Conservation (phyloP, 2,797 vertebrate genomes). For the Pitangus sulphuratus region DNA sequence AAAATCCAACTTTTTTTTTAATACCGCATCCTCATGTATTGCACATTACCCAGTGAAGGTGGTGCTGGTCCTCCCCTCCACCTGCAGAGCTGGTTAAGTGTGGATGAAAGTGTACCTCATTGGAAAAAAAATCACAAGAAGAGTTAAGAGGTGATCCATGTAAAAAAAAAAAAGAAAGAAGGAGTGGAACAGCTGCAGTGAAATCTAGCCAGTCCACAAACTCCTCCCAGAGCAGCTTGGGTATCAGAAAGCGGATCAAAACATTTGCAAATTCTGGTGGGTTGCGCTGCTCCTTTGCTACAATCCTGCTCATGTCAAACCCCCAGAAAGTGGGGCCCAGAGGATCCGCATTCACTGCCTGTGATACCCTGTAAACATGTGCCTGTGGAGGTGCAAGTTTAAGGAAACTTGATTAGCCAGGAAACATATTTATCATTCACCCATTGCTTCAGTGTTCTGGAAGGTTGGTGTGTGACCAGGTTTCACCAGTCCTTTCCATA, state of each 20-base stretch:
- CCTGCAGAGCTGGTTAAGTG: neutral
- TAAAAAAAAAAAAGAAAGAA: neutral
- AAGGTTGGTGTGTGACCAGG: neutral
- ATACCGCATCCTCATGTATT: neutral
- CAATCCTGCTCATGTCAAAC: accelerated
- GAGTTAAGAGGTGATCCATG: neutral
- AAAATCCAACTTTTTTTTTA: neutral
- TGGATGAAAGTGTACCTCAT: neutral
- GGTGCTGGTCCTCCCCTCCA: neutral
- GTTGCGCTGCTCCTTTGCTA: neutral
- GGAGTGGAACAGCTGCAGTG: neutral
- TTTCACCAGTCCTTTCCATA: neutral
- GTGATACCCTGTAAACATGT: neutral
- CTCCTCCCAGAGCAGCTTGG: neutral
- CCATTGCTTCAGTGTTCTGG: neutral
- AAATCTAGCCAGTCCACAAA: neutral
- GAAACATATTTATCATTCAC: neutral
- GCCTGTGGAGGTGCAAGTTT: neutral
- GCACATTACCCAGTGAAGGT: neutral
- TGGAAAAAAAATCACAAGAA: neutral
- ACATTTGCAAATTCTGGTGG: neutral
- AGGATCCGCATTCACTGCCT: accelerated
- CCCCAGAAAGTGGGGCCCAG: accelerated
- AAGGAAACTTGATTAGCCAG: neutral
- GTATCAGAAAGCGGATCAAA: neutral